Percentiles rank a stretch among this genome's conserved stretches.
Evolutionary conservation across 1,140 invertebrate species (phyloP).

Genomic region (Drosophila novamexicana): DNA sequence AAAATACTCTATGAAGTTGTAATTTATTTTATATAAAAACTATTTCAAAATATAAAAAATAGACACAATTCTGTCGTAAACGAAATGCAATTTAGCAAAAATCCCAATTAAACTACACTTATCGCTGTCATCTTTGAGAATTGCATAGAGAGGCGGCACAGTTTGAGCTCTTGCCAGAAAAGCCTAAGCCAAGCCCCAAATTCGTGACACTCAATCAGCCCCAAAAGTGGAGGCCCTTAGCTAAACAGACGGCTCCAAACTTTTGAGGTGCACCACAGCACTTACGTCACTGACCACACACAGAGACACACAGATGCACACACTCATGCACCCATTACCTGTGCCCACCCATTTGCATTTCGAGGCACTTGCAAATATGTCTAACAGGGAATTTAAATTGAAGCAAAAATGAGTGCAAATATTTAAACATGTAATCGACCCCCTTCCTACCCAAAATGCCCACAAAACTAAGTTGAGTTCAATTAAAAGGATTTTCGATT

Average conservation of each 20-base stretch:
- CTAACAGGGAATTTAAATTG: conserved; percentile 79
- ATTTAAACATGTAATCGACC: conserved; percentile 63
- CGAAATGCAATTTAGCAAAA: background rate
- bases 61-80: background rate
- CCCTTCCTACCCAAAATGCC: conserved; percentile 5
- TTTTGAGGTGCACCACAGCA: conserved; percentile 32
- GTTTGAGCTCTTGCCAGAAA: conserved; percentile 9
- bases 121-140: conserved; percentile 11
- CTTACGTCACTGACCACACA: conserved; percentile 29
- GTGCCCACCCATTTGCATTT: conserved; percentile 33
- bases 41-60: too few relatives aligned
- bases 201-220: conserved; percentile 21
- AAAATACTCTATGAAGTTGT: background rate
- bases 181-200: conserved; percentile 12
- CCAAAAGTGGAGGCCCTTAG: conserved; percentile 19
- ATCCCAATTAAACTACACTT: conserved; percentile 9
- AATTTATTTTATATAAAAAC: too few relatives aligned
- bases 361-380: conserved; percentile 53
- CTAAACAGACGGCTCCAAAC: conserved; percentile 32
- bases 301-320: conserved; percentile 13
- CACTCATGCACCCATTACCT: conserved; percentile 24
- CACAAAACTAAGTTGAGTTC: conserved; percentile 65
- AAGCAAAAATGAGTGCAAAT: conserved; percentile 71
- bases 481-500: conserved; percentile 82
- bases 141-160: conserved; percentile 11